Base-by-base conservation (phyloP, 2,797 vertebrate genomes). In the Fratercula arctica region DNA sequence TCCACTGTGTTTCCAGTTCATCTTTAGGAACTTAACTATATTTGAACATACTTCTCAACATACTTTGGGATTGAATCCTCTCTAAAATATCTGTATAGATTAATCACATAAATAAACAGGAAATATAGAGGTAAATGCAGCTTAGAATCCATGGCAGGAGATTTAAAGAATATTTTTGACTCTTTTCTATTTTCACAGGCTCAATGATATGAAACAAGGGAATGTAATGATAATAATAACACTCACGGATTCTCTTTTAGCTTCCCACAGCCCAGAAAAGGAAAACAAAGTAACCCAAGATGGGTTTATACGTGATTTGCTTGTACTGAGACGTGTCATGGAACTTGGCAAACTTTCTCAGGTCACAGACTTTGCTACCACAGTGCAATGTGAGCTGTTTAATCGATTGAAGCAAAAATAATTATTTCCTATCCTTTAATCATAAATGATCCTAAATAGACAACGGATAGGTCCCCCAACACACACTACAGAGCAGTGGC, bases 271-370 rank as follows among this genome's bases (percentile, higher is more conserved):
- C 60, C 54, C 64, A 83, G 93, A 83, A 92, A 68, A 2, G 43
- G 84, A 95, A 95, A 95, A 93, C 28, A 70, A 91, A 93, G 86
- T 92, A 96, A 95, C 64, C 26, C 57, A 81, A 94, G 45, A 92
- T 68, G 60, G 26, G 57, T 54, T 90, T 93, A 80, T 78, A 85
- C 91, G 75, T 72, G n/a, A 87, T 83, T 91, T 93, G 29, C 68
- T 95, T 89, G 78, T 64, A 82, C 48, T 75, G 59, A 95, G 48
- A 91, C 53, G 33, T 96, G 94, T 95, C 94, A 94, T 91, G 95
- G 94, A 96, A 96, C 73, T 96, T 95, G 86, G 95, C 96, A 95
- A 85, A 80, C 43, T 87, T 85, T 94, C 82, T 75, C 29, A 66
- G 88, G 93, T 95, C 92, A 89, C 43, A 81, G 78, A 61, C 21